Evolutionary conservation across 2,888 invertebrate genomes (phyloP).

Genomic region (Lasioglossum marginatum): DNA sequence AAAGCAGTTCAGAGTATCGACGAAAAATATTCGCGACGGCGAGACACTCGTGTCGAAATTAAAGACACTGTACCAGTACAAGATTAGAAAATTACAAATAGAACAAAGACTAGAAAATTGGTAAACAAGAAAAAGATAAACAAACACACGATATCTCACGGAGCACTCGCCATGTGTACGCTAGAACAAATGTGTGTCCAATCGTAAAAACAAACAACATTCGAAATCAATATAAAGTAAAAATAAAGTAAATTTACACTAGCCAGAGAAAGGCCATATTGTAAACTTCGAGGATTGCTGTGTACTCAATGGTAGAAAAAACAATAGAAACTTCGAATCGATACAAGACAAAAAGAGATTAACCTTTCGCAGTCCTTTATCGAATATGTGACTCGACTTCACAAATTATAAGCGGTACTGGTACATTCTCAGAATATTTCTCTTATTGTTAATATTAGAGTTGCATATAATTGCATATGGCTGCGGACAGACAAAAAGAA

Average conservation of each 20-base stretch:
- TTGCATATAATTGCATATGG: neutral
- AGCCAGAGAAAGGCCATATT: neutral
- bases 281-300: neutral
- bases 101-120: neutral
- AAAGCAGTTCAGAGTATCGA: no score
- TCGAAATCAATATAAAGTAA: neutral
- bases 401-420: no score
- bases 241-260: neutral
- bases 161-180: neutral
- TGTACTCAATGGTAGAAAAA: neutral
- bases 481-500: neutral
- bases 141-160: neutral
- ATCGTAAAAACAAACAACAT: neutral
- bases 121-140: neutral
- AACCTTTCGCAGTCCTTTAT: neutral
- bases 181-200: neutral
- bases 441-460: no score
- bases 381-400: neutral
- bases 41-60: neutral
- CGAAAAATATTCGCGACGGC: no score
- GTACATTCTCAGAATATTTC: no score
- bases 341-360: neutral
- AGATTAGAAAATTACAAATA: neutral
- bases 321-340: neutral
- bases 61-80: neutral